These are phyloP conservation scores for Drosophila quinaria DNA, from an alignment of 2,888 invertebrate genomes.

Conservation along the genomic window DNA sequence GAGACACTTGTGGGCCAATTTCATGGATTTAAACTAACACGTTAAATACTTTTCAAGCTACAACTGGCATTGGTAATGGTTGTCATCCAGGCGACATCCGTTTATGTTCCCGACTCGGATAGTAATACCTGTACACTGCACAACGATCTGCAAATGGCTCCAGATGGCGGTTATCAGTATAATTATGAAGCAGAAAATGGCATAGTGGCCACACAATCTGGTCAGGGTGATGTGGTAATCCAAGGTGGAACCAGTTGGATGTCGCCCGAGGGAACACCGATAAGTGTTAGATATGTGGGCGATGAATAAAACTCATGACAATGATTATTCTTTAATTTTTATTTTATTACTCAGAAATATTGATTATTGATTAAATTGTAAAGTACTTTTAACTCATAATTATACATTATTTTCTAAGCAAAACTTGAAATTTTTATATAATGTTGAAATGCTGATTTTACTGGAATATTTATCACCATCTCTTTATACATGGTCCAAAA, in stretches of 20 bases:
- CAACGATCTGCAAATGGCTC: conserved; percentile 64
- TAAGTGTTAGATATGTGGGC: conserved; percentile 75
- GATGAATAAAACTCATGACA: too few relatives aligned
- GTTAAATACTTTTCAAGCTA: conserved; percentile 37
- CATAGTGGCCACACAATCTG: conserved; percentile 70
- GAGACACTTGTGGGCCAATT: not conserved
- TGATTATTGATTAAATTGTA: too few relatives aligned
- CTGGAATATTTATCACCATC: too few relatives aligned
- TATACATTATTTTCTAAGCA: too few relatives aligned
- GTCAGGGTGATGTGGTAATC: conserved; percentile 68
- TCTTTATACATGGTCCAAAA: too few relatives aligned
- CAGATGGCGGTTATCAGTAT: conserved; percentile 77
- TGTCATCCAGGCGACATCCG: conserved; percentile 33
- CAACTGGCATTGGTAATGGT: conserved; percentile 36
- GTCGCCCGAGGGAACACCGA: conserved; percentile 77
- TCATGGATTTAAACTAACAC: conserved; percentile 34
- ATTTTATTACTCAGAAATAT: too few relatives aligned
- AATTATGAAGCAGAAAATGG: conserved; percentile 80
- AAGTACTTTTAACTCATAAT: too few relatives aligned
- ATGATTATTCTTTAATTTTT: too few relatives aligned
- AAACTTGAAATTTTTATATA: too few relatives aligned
- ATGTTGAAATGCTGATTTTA: too few relatives aligned
- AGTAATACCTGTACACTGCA: conserved; percentile 70
- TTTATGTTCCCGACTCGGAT: conserved; percentile 68
- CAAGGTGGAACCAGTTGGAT: conserved; percentile 77